Conservation (phyloP, 2,797 vertebrate genomes). For the Megaceryle alcyon region DNA sequence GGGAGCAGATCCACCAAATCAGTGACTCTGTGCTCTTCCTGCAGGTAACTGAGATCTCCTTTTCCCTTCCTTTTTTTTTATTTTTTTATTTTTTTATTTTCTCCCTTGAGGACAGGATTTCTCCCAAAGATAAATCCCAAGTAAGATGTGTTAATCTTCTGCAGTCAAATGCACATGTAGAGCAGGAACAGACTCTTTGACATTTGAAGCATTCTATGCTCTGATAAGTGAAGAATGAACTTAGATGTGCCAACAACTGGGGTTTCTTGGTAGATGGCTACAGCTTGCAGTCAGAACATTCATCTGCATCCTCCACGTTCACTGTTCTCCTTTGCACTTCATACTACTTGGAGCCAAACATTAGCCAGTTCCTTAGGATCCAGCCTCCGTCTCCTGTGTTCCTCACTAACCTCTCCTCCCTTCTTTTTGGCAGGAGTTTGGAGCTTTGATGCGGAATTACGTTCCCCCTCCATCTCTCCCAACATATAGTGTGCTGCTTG, state of each 20-base stretch:
- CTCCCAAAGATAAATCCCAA: background rate
- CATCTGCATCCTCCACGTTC: background rate
- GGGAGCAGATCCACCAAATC: constrained; percentile 83
- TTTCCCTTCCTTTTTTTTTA: background rate
- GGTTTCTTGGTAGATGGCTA: background rate
- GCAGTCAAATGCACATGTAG: background rate
- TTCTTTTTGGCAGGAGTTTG: constrained; percentile 77
- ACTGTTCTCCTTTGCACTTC: background rate
- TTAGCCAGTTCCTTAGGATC: background rate
- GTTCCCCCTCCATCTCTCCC: constrained; percentile 80
- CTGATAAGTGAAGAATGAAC: background rate
- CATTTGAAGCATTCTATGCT: background rate
- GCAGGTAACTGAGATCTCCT: constrained; percentile 65
- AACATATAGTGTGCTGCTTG: constrained; percentile 80
- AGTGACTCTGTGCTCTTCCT: constrained; percentile 83
- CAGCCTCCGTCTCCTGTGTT: background rate
- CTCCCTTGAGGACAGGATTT: background rate
- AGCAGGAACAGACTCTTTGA: background rate
- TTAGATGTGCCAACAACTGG: background rate
- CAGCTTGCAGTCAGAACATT: background rate
- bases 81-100: too few species aligned
- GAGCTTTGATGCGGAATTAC: constrained; percentile 80
- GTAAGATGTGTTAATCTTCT: background rate
- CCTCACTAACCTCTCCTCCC: background rate
- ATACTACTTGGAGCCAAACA: background rate